These are phyloP conservation scores for Drosophila kikkawai DNA, from an alignment of 1,140 invertebrate genomes.

Conservation along the genomic window DNA sequence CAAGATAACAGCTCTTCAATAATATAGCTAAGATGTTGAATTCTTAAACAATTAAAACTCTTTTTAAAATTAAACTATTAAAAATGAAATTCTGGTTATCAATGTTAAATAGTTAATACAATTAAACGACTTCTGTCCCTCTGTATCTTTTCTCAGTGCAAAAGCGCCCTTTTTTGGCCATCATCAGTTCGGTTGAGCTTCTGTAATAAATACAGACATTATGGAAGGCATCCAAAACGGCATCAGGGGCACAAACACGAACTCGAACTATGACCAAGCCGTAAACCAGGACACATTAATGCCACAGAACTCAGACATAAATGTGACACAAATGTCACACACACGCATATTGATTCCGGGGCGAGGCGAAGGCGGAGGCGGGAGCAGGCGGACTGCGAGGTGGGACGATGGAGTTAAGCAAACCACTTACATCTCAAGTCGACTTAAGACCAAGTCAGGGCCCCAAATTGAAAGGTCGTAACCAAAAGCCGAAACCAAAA, in stretches of 20 bases:
- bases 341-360: slow-evolving; percentile 70
- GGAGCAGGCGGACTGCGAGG: neutral
- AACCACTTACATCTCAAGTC: slow-evolving; percentile 59
- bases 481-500: slow-evolving; percentile 51
- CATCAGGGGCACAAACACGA: slow-evolving; percentile 8
- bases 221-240: slow-evolving; percentile 24
- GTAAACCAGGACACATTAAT: slow-evolving; percentile 73
- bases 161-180: slow-evolving; percentile 27
- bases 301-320: slow-evolving; percentile 72
- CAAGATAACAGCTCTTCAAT: neutral
- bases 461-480: slow-evolving; percentile 55
- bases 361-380: neutral
- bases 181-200: slow-evolving; percentile 44
- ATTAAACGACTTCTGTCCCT: neutral
- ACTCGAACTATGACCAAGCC: slow-evolving; percentile 52
- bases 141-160: neutral
- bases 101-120: neutral
- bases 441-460: slow-evolving; percentile 32
- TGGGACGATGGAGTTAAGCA: slow-evolving; percentile 30
- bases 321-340: slow-evolving; percentile 79
- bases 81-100: neutral
- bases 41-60: neutral
- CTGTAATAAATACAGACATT: slow-evolving; percentile 73
- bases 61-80: neutral
- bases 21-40: neutral